phyloP scores from a whole-genome alignment of 2,888 invertebrate species.

The Deilephila porcellus region DNA sequence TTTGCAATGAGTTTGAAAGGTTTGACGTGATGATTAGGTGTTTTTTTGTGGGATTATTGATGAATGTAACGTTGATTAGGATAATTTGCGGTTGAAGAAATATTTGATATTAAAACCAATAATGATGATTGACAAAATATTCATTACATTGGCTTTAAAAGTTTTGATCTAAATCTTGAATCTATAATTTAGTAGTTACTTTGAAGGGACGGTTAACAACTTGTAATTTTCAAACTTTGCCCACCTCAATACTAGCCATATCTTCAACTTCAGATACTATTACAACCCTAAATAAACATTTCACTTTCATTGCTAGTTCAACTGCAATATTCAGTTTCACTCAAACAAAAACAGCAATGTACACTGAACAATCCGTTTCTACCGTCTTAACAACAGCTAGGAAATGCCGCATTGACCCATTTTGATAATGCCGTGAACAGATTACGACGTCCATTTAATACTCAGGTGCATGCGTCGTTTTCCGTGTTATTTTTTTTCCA shows the following conservation, averaged over 20 bases:
- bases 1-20: constrained; percentile 4
- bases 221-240: not conserved
- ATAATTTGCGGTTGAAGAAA: not conserved
- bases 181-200: too few relatives aligned
- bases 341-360: constrained; percentile 49
- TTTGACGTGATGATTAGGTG: not conserved
- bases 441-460: constrained; percentile 70
- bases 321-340: not conserved
- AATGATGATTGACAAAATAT: not conserved
- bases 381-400: constrained; percentile 60
- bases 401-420: constrained; percentile 79
- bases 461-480: constrained; percentile 55
- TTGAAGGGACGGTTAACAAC: too few relatives aligned
- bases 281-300: not conserved
- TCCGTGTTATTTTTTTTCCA: constrained; percentile 42
- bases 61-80: not conserved
- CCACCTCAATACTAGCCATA: not conserved
- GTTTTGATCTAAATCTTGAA: too few relatives aligned
- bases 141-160: not conserved
- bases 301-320: not conserved
- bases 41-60: not conserved
- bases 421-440: constrained; percentile 79
- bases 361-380: constrained; percentile 57
- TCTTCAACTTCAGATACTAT: not conserved
- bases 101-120: too few relatives aligned